Evolutionary conservation across 2,888 invertebrate genomes (phyloP).

Genomic region (Morpho achilles): DNA sequence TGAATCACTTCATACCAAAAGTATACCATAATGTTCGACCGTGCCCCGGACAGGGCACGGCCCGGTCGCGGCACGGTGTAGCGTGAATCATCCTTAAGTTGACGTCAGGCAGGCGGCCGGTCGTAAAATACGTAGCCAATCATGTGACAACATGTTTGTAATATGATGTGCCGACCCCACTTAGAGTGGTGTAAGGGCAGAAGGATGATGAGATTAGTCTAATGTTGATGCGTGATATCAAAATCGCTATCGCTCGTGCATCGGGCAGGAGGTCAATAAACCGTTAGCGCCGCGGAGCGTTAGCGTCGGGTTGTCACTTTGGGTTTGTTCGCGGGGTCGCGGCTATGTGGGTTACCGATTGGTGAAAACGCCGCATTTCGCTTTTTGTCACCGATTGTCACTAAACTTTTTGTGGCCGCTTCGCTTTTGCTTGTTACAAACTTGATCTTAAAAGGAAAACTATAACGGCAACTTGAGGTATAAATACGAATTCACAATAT

Average conservation of each 20-base stretch:
- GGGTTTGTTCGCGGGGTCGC: conserved; percentile 42
- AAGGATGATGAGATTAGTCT: no score
- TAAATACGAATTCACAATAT: no score
- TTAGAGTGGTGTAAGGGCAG: no score
- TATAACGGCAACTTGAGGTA: background rate
- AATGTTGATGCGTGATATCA: background rate
- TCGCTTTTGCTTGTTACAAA: conserved; percentile 2
- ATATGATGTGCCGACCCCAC: no score
- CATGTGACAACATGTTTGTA: no score
- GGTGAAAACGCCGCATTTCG: conserved; percentile 24
- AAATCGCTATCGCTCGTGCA: conserved; percentile 14
- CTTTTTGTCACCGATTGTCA: conserved; percentile 10
- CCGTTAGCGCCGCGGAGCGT: conserved; percentile 43
- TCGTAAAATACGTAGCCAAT: no score
- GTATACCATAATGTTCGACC: no score
- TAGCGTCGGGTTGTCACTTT: conserved; percentile 27
- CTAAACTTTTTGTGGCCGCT: conserved; percentile 6
- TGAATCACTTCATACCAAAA: no score
- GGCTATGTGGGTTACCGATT: conserved; percentile 38
- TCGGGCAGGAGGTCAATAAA: conserved; percentile 26
- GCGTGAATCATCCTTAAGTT: no score
- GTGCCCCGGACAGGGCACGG: no score
- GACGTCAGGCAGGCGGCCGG: no score
- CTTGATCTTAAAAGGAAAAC: background rate
- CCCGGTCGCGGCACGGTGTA: no score